Percentiles rank a stretch among this genome's conserved stretches.
These are phyloP conservation scores for Physella acuta DNA, from an alignment of 1,140 invertebrate genomes.

Conservation along the genomic window DNA sequence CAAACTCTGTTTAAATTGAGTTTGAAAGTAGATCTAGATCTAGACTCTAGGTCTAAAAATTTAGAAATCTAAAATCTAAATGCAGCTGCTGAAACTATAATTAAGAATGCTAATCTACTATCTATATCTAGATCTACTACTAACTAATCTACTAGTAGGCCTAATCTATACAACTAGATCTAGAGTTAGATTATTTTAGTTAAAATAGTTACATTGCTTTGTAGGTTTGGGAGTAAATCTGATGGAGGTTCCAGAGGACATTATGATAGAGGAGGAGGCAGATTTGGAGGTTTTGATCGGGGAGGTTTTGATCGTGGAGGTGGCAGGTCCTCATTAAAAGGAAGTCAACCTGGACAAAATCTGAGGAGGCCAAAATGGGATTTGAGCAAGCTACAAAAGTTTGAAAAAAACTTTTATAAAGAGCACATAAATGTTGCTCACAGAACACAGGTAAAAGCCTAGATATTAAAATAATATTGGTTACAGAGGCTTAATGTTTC, in stretches of 20 bases:
- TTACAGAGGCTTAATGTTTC: background rate
- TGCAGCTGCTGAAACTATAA: too few relatives aligned
- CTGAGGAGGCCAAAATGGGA: constrained; percentile 86
- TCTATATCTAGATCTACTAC: too few relatives aligned
- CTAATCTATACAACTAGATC: too few relatives aligned
- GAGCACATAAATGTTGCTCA: constrained; percentile 77
- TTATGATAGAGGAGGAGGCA: constrained; percentile 30
- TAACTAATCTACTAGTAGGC: too few relatives aligned
- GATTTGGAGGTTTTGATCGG: constrained; percentile 32
- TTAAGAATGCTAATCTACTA: too few relatives aligned
- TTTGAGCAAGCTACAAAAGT: constrained; percentile 73
- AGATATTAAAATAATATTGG: background rate
- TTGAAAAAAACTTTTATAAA: constrained; percentile 90
- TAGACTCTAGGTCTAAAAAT: too few relatives aligned
- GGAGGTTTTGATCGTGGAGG: constrained; percentile 53
- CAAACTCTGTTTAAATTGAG: too few relatives aligned
- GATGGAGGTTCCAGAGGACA: constrained; percentile 25
- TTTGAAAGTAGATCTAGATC: too few relatives aligned
- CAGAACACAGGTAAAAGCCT: constrained; percentile 48
- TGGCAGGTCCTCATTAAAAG: constrained; percentile 60
- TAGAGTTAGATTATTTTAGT: too few relatives aligned
- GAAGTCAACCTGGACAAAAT: constrained; percentile 69
- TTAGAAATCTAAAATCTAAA: too few relatives aligned
- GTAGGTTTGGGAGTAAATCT: constrained; percentile 17
- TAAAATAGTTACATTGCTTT: background rate